A percentile compares a stretch with the other conserved stretches of the same genome.
Evolutionary conservation across 2,888 invertebrate genomes (phyloP).

Genomic region (Alviniconcha strummeri): DNA sequence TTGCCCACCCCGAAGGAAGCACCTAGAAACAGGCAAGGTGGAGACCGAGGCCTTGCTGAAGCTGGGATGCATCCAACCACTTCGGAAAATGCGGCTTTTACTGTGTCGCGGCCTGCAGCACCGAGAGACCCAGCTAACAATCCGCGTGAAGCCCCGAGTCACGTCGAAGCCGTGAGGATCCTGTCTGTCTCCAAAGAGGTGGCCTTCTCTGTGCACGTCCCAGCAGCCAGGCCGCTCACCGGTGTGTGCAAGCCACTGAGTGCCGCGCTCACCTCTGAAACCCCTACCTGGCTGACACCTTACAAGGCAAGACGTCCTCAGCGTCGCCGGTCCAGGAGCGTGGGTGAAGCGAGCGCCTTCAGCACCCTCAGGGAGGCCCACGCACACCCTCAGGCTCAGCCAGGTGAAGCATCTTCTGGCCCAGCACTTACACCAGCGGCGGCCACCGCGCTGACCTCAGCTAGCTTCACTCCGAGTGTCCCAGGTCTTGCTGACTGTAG

Average conservation of each 20-base stretch:
- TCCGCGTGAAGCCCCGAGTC: background rate
- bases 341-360: background rate
- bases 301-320: background rate
- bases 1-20: no score
- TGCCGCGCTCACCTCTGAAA: no score
- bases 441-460: no score
- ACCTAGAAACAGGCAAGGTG: no score
- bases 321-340: constrained; percentile 17
- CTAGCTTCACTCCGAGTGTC: no score
- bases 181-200: background rate
- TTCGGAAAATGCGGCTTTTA: no score
- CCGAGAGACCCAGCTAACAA: no score
- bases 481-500: no score
- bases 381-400: background rate
- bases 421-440: background rate
- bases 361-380: background rate
- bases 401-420: background rate
- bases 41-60: no score
- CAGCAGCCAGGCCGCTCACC: background rate
- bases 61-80: no score
- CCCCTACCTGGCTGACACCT: background rate
- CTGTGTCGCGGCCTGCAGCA: no score
- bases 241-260: background rate
- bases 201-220: background rate
- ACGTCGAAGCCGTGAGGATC: background rate